phyloP scores from a whole-genome alignment of 2,888 invertebrate genomes.

The Brachyopa scutellaris region DNA sequence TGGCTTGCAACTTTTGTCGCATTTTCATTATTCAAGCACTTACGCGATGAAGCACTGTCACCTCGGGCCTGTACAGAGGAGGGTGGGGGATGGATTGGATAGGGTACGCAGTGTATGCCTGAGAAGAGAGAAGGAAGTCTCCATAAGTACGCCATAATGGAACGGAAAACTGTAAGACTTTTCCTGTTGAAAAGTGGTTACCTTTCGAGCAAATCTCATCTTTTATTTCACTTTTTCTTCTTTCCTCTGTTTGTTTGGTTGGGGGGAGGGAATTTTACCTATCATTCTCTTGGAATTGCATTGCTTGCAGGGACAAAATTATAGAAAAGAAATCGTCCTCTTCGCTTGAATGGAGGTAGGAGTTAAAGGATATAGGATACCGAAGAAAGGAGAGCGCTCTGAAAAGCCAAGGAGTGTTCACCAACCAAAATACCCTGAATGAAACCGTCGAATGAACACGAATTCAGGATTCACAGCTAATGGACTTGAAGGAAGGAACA shows the following conservation, averaged over 20 bases:
- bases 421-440: constrained; percentile 37
- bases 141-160: constrained; percentile 55
- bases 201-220: constrained; percentile 56
- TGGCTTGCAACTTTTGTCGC: constrained; percentile 67
- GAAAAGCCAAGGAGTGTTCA: constrained; percentile 27
- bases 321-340: constrained; percentile 36
- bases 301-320: constrained; percentile 37
- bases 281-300: constrained; percentile 32
- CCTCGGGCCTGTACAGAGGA: constrained; percentile 1
- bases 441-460: constrained; percentile 64
- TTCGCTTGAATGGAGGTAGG: constrained; percentile 13
- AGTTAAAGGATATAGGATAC: constrained; percentile 27
- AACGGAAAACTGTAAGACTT: constrained; percentile 61
- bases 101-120: too few relatives aligned
- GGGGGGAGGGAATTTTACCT: constrained; percentile 13
- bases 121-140: constrained; percentile 25
- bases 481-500: constrained; percentile 61
- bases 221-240: constrained; percentile 19
- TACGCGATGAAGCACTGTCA: constrained; percentile 62
- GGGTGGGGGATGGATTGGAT: too few relatives aligned
- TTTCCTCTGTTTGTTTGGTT: background rate
- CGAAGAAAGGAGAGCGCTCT: constrained; percentile 37
- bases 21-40: constrained; percentile 69
- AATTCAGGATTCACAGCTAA: constrained; percentile 66
- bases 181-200: constrained; percentile 67